Conservation (phyloP, 2,888 invertebrate species). For the Apodemia mormo region DNA sequence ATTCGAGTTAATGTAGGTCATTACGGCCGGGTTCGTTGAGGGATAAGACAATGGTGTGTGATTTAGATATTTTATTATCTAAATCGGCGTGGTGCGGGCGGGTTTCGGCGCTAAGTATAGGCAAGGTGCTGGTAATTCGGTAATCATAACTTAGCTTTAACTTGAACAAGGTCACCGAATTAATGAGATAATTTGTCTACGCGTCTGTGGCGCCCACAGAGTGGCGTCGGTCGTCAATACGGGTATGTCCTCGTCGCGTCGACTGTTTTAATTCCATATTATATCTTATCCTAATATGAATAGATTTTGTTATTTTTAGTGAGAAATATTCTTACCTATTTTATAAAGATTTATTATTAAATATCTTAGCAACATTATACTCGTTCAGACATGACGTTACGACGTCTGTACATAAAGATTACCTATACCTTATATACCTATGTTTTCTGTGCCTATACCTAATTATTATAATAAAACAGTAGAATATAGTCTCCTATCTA, state of each 20-base stretch:
- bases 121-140: conserved; percentile 73
- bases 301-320: too few species aligned
- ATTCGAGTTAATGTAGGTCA: conserved; percentile 71
- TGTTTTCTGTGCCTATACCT: too few species aligned
- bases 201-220: conserved; percentile 48
- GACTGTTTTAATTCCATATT: too few species aligned
- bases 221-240: conserved; percentile 22
- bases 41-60: conserved; percentile 63
- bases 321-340: too few species aligned
- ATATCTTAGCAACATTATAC: too few species aligned
- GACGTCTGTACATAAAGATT: too few species aligned
- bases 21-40: conserved; percentile 59
- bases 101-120: conserved; percentile 72
- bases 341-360: too few species aligned
- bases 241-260: neutral
- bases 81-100: conserved; percentile 60
- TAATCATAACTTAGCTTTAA: conserved; percentile 72
- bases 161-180: conserved; percentile 66
- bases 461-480: too few species aligned
- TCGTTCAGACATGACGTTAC: too few species aligned
- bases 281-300: too few species aligned
- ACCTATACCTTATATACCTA: too few species aligned
- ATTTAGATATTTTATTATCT: conserved; percentile 81
- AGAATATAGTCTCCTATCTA: too few species aligned
- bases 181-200: conserved; percentile 58